Evolutionary conservation across 1,140 invertebrate species (phyloP).

Genomic region (Sitodiplosis mosellana): DNA sequence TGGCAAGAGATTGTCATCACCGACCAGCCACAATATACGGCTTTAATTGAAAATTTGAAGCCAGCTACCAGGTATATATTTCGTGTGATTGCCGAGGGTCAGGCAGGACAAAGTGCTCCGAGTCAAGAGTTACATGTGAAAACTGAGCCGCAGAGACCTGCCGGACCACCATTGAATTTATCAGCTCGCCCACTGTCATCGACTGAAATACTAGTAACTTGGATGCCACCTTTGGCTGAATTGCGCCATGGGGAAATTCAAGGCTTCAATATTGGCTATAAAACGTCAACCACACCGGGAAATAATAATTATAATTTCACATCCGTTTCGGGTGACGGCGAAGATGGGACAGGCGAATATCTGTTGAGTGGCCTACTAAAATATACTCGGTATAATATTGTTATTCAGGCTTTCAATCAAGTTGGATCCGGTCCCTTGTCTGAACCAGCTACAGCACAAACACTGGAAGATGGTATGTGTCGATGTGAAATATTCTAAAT

Average conservation of each 20-base stretch:
- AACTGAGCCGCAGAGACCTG: conserved; percentile 60
- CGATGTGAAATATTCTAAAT: too few species aligned
- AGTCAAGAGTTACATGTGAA: conserved; percentile 45
- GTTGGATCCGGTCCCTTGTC: conserved; percentile 64
- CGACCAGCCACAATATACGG: conserved; percentile 38
- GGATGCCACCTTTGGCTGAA: conserved; percentile 49
- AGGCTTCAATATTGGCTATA: conserved; percentile 44
- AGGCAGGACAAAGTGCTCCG: conserved; percentile 49
- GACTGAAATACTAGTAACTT: conserved; percentile 55
- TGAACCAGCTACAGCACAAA: conserved; percentile 51
- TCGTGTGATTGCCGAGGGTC: conserved; percentile 55
- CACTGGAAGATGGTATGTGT: conserved; percentile 58
- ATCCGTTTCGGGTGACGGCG: conserved; percentile 44
- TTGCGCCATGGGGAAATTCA: conserved; percentile 52
- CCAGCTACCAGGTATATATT: conserved; percentile 61
- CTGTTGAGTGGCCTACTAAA: conserved; percentile 46
- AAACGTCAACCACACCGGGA: conserved; percentile 19
- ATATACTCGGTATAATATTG: conserved; percentile 59
- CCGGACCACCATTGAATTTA: conserved; percentile 52
- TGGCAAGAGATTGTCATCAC: conserved; percentile 48
- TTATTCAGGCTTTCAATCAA: conserved; percentile 73
- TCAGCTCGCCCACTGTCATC: conserved; percentile 51
- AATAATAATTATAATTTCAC: conserved; percentile 40
- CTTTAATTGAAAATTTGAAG: conserved; percentile 48
- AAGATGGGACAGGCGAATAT: conserved; percentile 43